Base-by-base conservation (phyloP, 2,888 invertebrate species). In the Phania funesta region DNA sequence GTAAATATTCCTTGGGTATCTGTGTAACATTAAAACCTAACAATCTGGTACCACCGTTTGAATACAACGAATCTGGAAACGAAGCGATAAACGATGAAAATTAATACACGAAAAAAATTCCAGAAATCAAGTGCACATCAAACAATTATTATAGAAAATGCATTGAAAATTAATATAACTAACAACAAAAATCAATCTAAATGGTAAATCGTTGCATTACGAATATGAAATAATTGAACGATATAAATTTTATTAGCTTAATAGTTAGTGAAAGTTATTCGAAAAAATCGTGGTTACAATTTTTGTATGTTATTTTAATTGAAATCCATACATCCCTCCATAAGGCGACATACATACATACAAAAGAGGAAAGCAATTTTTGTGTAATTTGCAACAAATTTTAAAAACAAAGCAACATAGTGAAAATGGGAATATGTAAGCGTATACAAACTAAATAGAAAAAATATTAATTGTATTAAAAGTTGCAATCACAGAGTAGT, bases 81-180 rank as follows among this genome's bases (percentile, higher is more conserved):
- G 82, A 84, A 77, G 80, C 78, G 62, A 80, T 74, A 64, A 77
- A 81, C 74, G 81, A 84, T 75, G 75, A 82, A 83, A 83, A 80
- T 80, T 76, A 70, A 82, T 70, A 83, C 76, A 78, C 82, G 76
- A 77, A 67, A 81, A 73, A 70, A 73, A 32, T 58, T 77, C 56
- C 71, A 80, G 70, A 71, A 76, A 65, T 71, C 64, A 76, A 76
- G 65, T 81, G 76, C 71, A 71, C 52, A 35, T 22, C 60, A 29
- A 68, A n/a, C n/a, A 58, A 26, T 64, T 20, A 26, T 76, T 46
- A 46, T 38, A 38, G 38, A 54, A 64, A 62, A 64, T 18, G 67
- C 35, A 18, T 32, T 58, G 48, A 26, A 71, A 62, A 73, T 68
- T 75, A 46, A 52, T 8, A 26, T 9, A 65, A 38, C 60, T 52